Percentiles rank a stretch among this genome's conserved stretches.
Evolutionary conservation across 2,113 vertebrate species (phyloP).

Genomic region (Trinectes maculatus): DNA sequence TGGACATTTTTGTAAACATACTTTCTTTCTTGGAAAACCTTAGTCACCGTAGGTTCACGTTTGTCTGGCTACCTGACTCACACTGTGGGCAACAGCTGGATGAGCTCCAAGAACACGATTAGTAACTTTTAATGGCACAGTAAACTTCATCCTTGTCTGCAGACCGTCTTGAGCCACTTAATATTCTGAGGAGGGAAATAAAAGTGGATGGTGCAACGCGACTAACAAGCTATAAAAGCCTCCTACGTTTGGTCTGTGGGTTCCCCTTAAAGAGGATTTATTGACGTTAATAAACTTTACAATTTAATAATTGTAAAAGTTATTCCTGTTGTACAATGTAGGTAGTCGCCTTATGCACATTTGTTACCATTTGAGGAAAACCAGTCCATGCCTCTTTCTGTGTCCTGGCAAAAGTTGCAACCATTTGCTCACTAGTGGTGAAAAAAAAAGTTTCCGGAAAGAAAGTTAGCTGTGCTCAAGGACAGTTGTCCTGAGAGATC

Average conservation of each 20-base stretch:
- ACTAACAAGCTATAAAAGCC: background rate
- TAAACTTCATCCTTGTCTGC: too few relatives aligned
- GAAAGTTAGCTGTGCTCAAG: conserved; percentile 8
- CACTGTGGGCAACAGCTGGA: background rate
- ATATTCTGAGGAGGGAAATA: background rate
- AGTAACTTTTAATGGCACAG: too few relatives aligned
- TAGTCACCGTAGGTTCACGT: background rate
- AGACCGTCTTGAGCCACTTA: background rate
- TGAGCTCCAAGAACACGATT: too few relatives aligned
- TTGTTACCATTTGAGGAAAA: background rate
- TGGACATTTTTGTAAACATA: too few relatives aligned
- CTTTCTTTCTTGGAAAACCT: background rate
- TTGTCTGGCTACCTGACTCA: background rate
- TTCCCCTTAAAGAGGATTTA: background rate
- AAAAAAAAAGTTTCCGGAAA: background rate
- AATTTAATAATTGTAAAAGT: background rate
- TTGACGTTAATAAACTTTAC: background rate
- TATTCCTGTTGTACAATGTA: background rate
- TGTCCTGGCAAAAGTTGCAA: background rate
- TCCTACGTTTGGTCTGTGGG: background rate
- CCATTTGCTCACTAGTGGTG: background rate
- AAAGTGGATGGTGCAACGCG: background rate
- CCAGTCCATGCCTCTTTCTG: background rate
- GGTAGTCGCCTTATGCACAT: background rate
- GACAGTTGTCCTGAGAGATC: background rate